These are phyloP conservation scores for Anthoscopus minutus DNA, from an alignment of 2,113 vertebrate species.

Conservation along the genomic window DNA sequence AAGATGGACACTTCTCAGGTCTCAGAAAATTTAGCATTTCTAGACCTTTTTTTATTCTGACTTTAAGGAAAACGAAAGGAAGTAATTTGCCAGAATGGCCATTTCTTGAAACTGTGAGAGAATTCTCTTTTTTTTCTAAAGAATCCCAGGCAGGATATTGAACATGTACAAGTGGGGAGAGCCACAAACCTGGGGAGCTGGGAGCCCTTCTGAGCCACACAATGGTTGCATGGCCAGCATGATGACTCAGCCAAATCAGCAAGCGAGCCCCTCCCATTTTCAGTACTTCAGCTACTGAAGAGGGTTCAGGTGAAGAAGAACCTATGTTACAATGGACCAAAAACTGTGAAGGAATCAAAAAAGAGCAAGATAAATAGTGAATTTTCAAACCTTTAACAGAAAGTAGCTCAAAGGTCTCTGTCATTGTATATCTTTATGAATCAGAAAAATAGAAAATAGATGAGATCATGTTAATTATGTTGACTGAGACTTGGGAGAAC, in stretches of 20 bases:
- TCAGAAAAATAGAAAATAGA: background rate
- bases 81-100: background rate
- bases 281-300: background rate
- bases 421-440: background rate
- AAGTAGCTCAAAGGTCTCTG: background rate
- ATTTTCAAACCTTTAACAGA: background rate
- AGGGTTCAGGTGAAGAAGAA: background rate
- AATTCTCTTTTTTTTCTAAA: background rate
- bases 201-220: background rate
- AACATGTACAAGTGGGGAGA: background rate
- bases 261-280: background rate
- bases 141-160: background rate
- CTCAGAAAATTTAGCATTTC: background rate
- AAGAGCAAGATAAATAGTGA: background rate
- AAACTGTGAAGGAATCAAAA: background rate
- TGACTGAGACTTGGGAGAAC: background rate
- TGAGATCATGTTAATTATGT: background rate
- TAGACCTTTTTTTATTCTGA: background rate
- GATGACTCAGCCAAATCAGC: background rate
- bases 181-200: background rate
- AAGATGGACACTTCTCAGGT: accelerated
- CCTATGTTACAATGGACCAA: background rate
- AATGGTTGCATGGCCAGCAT: background rate
- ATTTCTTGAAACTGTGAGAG: background rate
- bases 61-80: background rate